A percentile compares a stretch with the other conserved stretches of the same genome.
Conservation (phyloP, 1,140 invertebrate species). For the Heliconius melpomene region DNA sequence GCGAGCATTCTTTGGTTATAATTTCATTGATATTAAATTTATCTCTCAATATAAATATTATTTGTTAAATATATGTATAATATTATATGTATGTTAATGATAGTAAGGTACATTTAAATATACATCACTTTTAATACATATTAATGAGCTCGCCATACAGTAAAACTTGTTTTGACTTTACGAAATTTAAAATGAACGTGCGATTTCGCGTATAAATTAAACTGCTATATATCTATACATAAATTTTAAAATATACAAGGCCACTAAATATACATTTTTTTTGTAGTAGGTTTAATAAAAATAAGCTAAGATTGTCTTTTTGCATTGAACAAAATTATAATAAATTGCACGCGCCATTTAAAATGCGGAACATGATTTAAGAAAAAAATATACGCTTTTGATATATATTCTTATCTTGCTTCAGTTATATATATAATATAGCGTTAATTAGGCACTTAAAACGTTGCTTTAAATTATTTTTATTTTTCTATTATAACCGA, state of each 20-base stretch:
- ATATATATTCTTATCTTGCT: too few species aligned
- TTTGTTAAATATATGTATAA: conserved; percentile 3
- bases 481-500: too few species aligned
- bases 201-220: conserved; percentile 5
- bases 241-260: background rate
- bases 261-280: background rate
- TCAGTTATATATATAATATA: too few species aligned
- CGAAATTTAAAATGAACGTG: conserved; percentile 3
- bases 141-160: conserved; percentile 2
- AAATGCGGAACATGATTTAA: too few species aligned
- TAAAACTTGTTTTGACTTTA: conserved; percentile 14
- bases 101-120: background rate
- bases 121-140: conserved; percentile 5
- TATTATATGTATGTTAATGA: background rate
- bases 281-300: background rate
- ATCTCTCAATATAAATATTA: background rate
- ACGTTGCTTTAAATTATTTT: too few species aligned
- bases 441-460: too few species aligned
- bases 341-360: background rate
- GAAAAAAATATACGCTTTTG: too few species aligned
- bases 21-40: background rate
- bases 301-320: background rate
- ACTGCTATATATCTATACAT: background rate
- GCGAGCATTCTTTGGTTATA: background rate
- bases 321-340: background rate